Percentiles rank a stretch among this genome's conserved stretches.
Evolutionary conservation across 2,797 vertebrate genomes (phyloP).

Genomic region (Sebastolobus altivelis): DNA sequence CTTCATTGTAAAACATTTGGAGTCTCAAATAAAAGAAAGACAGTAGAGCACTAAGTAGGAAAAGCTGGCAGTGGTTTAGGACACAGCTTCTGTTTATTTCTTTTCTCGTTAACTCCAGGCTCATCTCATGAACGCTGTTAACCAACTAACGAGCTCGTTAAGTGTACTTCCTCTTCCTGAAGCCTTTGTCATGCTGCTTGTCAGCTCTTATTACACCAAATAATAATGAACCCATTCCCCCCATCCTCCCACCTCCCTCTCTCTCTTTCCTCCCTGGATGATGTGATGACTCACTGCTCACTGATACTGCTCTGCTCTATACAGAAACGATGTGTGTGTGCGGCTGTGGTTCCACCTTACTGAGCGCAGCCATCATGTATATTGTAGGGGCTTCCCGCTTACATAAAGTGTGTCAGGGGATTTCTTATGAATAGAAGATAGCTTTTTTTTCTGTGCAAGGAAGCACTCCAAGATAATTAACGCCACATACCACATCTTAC

Average conservation of each 20-base stretch:
- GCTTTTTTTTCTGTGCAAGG: not conserved
- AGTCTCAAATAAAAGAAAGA: not conserved
- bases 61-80: not conserved
- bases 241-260: not conserved
- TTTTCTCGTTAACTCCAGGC: not conserved
- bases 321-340: not conserved
- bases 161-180: conserved; percentile 18
- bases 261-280: not conserved
- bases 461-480: not conserved
- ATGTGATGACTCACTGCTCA: conserved; percentile 40
- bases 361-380: conserved; percentile 38
- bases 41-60: not conserved
- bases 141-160: not conserved
- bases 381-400: conserved; percentile 46
- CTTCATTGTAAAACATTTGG: not conserved
- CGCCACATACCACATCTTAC: not conserved
- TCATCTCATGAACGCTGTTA: not conserved
- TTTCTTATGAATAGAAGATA: conserved; percentile 9
- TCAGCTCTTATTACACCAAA: conserved; percentile 15
- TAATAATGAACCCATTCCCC: not conserved
- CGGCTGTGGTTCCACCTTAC: not conserved
- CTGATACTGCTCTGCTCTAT: conserved; percentile 27
- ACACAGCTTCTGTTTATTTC: not conserved
- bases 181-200: conserved; percentile 1
- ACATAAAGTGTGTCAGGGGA: conserved; percentile 33